A percentile compares a stretch with the other conserved stretches of the same genome.
phyloP scores from a whole-genome alignment of 2,888 invertebrate species.

The Gari tellinella region DNA sequence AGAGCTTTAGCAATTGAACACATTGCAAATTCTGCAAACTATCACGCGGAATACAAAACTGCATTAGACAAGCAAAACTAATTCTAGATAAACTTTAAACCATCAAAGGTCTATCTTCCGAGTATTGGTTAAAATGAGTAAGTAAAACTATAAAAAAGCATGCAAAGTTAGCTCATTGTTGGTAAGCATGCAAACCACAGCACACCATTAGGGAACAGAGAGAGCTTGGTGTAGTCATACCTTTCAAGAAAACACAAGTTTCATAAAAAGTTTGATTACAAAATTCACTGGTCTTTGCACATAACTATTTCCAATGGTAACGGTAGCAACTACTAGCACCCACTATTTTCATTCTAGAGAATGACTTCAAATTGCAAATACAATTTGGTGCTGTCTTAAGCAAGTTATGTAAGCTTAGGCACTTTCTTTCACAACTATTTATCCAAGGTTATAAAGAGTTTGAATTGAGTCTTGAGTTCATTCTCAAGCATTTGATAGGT shows the following conservation, averaged over 20 bases:
- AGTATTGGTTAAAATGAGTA: background rate
- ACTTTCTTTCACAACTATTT: too few species aligned
- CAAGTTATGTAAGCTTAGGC: too few species aligned
- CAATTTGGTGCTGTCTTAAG: too few species aligned
- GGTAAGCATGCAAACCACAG: slow-evolving; percentile 23
- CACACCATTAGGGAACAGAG: slow-evolving; percentile 22
- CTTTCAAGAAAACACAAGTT: slow-evolving; percentile 13
- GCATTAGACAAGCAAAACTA: slow-evolving; percentile 26
- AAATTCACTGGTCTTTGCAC: too few species aligned
- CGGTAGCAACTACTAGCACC: too few species aligned
- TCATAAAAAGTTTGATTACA: slow-evolving; percentile 1
- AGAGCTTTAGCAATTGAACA: background rate
- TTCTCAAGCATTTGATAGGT: too few species aligned
- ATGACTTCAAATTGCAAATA: too few species aligned
- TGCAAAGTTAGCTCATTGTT: slow-evolving; percentile 26
- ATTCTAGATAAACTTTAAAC: slow-evolving; percentile 3
- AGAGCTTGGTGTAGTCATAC: background rate
- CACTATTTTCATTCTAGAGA: too few species aligned
- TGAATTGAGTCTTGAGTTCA: too few species aligned
- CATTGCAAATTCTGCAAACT: slow-evolving; percentile 1
- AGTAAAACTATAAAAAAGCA: slow-evolving; percentile 20
- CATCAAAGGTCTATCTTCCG: too few species aligned
- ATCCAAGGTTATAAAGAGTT: too few species aligned
- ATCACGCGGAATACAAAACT: slow-evolving; percentile 10
- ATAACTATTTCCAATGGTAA: too few species aligned